phyloP scores from a whole-genome alignment of 1,140 invertebrate species.

The Pseudomyrmex concolor region DNA sequence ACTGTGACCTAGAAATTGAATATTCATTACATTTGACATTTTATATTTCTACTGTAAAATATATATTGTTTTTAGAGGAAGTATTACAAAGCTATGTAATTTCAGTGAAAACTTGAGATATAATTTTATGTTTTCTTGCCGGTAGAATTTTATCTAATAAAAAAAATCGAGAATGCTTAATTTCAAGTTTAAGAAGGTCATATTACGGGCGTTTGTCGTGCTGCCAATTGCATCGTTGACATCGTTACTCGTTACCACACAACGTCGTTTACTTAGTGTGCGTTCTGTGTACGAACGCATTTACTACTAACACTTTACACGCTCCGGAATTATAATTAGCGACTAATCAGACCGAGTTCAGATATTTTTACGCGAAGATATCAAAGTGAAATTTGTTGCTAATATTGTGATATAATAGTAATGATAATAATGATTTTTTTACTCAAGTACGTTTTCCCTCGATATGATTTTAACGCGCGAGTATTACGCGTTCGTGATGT shows the following conservation, averaged over 20 bases:
- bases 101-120: no score
- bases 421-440: no score
- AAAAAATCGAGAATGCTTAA: slow-evolving; percentile 2
- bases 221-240: slow-evolving; percentile 60
- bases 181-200: slow-evolving; percentile 51
- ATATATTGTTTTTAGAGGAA: background rate
- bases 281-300: slow-evolving; percentile 36
- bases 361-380: slow-evolving; percentile 67
- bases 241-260: slow-evolving; percentile 53
- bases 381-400: slow-evolving; percentile 38
- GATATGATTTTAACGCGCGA: slow-evolving; percentile 4
- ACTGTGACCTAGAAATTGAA: slow-evolving; percentile 89
- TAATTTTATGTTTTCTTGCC: background rate
- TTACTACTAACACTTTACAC: slow-evolving; percentile 10
- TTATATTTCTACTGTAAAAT: no score
- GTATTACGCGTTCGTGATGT: background rate
- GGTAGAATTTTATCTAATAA: background rate
- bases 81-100: background rate
- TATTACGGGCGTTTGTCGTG: slow-evolving; percentile 25
- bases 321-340: slow-evolving; percentile 77
- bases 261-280: slow-evolving; percentile 38
- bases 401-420: background rate
- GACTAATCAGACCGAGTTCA: slow-evolving; percentile 73
- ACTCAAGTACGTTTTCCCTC: no score
- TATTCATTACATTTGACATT: slow-evolving; percentile 39